phyloP scores from a whole-genome alignment of 1,140 invertebrate genomes.

The Bombyx mori region DNA sequence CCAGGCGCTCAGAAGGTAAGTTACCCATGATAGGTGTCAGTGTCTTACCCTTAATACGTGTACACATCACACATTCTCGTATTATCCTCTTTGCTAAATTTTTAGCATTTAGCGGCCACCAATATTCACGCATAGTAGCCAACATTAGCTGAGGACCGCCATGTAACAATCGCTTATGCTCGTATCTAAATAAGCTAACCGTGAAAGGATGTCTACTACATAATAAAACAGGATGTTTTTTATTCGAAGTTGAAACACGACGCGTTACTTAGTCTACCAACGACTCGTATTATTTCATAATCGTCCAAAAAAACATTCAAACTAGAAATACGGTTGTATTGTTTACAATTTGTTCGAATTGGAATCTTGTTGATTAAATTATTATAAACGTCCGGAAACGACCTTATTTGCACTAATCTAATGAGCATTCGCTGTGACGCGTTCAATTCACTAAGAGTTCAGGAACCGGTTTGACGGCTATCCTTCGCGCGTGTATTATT shows the following conservation, averaged over 20 bases:
- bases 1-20: too few relatives aligned
- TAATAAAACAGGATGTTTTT: conserved; percentile 10
- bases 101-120: conserved; percentile 10
- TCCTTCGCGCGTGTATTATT: too few relatives aligned
- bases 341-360: not conserved
- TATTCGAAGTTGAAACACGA: conserved; percentile 1
- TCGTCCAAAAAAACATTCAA: conserved; percentile 11
- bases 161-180: conserved; percentile 8
- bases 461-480: too few relatives aligned
- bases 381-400: conserved; percentile 4
- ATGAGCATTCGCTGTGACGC: not conserved
- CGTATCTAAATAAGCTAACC: not conserved
- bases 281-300: not conserved
- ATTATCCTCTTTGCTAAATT: conserved; percentile 12
- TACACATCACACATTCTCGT: conserved; percentile 39
- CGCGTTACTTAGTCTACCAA: too few relatives aligned
- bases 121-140: conserved; percentile 1
- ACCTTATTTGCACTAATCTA: conserved; percentile 5
- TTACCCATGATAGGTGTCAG: conserved; percentile 18
- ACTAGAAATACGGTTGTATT: not conserved
- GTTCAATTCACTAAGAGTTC: too few relatives aligned
- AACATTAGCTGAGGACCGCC: conserved; percentile 8
- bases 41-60: conserved; percentile 18
- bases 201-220: conserved; percentile 7
- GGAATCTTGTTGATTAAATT: conserved; percentile 4